A percentile compares a stretch with the other conserved stretches of the same genome.
These are phyloP conservation scores for Myotis pilosus DNA, from an alignment of 2,797 vertebrate genomes.

Conservation along the genomic window DNA sequence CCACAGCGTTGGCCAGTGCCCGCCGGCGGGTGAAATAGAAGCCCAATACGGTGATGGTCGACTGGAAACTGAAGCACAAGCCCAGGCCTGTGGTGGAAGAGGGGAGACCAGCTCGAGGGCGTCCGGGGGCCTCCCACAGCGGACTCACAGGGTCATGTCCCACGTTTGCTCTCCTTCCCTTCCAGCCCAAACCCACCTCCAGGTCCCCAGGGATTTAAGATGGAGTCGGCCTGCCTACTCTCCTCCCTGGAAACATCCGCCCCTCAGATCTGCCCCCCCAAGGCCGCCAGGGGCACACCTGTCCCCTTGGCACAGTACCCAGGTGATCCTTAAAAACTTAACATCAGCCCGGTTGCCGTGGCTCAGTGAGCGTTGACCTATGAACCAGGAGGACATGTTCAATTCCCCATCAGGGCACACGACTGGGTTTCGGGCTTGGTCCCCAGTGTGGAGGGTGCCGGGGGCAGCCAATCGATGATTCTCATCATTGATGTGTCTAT, in stretches of 20 bases:
- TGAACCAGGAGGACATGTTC: no score
- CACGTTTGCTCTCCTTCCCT: background rate
- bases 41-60: conserved; percentile 91
- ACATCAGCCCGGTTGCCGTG: no score
- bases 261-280: background rate
- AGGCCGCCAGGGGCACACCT: background rate
- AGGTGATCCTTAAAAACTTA: background rate
- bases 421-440: no score
- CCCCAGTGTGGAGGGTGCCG: no score
- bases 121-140: background rate
- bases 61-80: conserved; percentile 95
- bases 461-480: no score
- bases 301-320: background rate
- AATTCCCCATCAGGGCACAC: no score
- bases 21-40: conserved; percentile 91
- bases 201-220: background rate
- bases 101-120: background rate
- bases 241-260: background rate
- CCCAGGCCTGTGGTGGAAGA: conserved; percentile 88
- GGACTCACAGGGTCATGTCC: background rate
- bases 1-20: conserved; percentile 91
- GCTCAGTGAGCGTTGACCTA: no score
- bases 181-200: background rate
- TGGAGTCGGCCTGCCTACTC: background rate
- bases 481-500: no score